Percentiles rank a stretch among this genome's conserved stretches.
Evolutionary conservation across 1,140 invertebrate genomes (phyloP).

Genomic region (Ditylenchus dipsaci): DNA sequence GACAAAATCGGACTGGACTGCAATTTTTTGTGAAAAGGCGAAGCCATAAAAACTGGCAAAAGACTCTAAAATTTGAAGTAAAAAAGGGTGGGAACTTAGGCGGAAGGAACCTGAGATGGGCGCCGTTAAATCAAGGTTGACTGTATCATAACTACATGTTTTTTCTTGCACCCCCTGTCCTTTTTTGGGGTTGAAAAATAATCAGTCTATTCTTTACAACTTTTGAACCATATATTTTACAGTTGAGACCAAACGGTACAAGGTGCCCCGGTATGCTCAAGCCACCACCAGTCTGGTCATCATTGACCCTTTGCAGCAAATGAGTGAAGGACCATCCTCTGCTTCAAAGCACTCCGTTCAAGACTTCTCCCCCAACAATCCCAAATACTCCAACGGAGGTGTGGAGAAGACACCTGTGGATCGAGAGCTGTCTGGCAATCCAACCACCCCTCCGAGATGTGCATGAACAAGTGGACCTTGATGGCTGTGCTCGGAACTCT

Average conservation of each 20-base stretch:
- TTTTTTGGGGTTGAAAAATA: too few relatives aligned
- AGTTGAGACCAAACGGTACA: slow-evolving; percentile 57
- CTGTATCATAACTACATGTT: too few relatives aligned
- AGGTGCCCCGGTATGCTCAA: slow-evolving; percentile 54
- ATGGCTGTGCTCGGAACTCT: slow-evolving; percentile 41
- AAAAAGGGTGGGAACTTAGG: too few relatives aligned
- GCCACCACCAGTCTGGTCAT: slow-evolving; percentile 54
- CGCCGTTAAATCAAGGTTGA: too few relatives aligned
- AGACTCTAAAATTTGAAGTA: too few relatives aligned
- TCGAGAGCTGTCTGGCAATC: background rate
- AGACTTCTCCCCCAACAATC: slow-evolving; percentile 20
- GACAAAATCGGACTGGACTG: too few relatives aligned
- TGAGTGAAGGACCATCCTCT: slow-evolving; percentile 33
- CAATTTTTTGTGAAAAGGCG: too few relatives aligned
- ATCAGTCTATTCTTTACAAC: too few relatives aligned
- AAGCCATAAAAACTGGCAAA: too few relatives aligned
- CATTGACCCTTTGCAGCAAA: slow-evolving; percentile 54
- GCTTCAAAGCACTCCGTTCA: slow-evolving; percentile 16
- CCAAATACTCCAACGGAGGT: background rate
- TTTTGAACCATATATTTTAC: slow-evolving; percentile 22
- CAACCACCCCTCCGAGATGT: slow-evolving; percentile 27
- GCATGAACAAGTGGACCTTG: slow-evolving; percentile 42
- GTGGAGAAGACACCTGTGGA: slow-evolving; percentile 8
- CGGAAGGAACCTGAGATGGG: too few relatives aligned
- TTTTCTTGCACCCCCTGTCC: too few relatives aligned